Evolutionary conservation across 2,797 vertebrate genomes (phyloP).

Genomic region (Orientallactaga sibirica): DNA sequence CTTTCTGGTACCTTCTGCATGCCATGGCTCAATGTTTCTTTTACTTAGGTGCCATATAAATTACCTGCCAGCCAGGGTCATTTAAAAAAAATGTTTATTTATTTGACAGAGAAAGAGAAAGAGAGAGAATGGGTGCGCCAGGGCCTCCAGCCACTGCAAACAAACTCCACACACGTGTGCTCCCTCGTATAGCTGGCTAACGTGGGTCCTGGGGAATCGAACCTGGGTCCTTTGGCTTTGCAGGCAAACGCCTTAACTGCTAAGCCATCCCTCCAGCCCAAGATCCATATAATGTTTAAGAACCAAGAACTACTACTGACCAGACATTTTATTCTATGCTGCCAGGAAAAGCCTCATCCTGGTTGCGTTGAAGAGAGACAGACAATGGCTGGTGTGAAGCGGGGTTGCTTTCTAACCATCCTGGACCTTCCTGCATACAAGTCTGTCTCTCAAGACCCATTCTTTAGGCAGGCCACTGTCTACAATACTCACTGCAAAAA

Average conservation of each 20-base stretch:
- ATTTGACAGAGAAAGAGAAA: too few species aligned
- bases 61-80: rapidly evolving
- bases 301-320: too few species aligned
- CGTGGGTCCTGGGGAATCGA: too few species aligned
- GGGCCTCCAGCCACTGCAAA: too few species aligned
- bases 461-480: neutral
- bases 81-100: too few species aligned
- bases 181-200: too few species aligned
- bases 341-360: neutral
- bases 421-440: rapidly evolving
- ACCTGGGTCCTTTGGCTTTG: too few species aligned
- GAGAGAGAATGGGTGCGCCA: too few species aligned
- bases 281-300: neutral
- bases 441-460: neutral
- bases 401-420: neutral
- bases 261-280: too few species aligned
- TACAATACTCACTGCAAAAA: neutral
- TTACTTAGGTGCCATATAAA: neutral
- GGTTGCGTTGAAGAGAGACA: neutral
- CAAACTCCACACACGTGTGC: too few species aligned
- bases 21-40: too few species aligned
- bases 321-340: neutral
- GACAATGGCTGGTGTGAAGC: rapidly evolving
- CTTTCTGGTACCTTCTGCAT: neutral
- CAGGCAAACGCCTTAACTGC: too few species aligned